These are phyloP conservation scores for Pseudorhombus dupliciocellatus DNA, from an alignment of 2,113 vertebrate species.

Conservation along the genomic window DNA sequence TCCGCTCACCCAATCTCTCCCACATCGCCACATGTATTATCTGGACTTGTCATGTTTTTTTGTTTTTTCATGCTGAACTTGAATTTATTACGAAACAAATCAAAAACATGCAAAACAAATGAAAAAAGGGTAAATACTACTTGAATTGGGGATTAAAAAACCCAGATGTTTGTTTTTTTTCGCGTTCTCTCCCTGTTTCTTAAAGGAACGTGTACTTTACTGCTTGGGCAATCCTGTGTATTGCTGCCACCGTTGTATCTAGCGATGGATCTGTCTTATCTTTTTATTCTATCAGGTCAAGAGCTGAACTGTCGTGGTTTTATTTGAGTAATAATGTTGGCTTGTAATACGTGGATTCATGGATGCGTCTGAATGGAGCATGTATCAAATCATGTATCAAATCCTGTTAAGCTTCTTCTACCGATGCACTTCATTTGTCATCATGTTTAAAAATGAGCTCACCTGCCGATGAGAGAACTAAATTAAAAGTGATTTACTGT, in stretches of 20 bases:
- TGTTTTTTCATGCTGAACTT: constrained; percentile 80
- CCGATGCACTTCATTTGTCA: constrained; percentile 80
- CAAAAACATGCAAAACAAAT: constrained; percentile 49
- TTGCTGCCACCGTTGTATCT: constrained; percentile 78
- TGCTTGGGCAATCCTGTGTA: constrained; percentile 86
- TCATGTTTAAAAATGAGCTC: constrained; percentile 71
- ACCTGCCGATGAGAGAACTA: constrained; percentile 81
- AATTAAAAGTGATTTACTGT: constrained; percentile 84
- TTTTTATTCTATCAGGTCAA: constrained; percentile 80
- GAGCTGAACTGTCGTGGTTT: constrained; percentile 76
- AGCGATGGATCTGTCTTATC: constrained; percentile 70
- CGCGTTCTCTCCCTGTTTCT: constrained; percentile 87
- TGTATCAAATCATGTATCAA: constrained; percentile 75
- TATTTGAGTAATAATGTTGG: constrained; percentile 70
- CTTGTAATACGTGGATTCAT: constrained; percentile 70
- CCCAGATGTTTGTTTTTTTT: constrained; percentile 75
- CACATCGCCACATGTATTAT: constrained; percentile 59
- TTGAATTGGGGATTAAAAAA: constrained; percentile 81
- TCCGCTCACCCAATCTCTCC: neutral
- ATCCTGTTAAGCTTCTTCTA: constrained; percentile 78
- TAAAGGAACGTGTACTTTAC: constrained; percentile 88
- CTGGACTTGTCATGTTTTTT: constrained; percentile 87
- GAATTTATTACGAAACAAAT: constrained; percentile 73
- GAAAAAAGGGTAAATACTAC: constrained; percentile 78
- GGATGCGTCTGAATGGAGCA: constrained; percentile 77